Evolutionary conservation across 1,140 invertebrate species (phyloP).

Genomic region (Arion vulgaris): DNA sequence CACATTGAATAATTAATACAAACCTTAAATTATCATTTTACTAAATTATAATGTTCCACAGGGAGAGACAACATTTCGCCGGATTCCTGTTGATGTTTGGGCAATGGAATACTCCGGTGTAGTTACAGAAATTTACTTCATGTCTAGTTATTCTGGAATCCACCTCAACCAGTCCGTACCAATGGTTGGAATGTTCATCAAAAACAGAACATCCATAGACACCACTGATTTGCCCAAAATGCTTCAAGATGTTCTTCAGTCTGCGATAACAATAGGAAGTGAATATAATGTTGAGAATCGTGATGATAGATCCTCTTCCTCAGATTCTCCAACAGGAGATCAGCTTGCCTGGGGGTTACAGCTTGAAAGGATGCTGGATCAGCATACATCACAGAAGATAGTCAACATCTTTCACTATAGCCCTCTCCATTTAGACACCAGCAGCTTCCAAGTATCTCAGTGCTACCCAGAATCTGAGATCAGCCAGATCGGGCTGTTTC

Average conservation of each 20-base stretch:
- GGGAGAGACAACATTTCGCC: slow-evolving; percentile 14
- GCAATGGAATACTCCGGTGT: not conserved
- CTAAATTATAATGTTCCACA: too few species aligned
- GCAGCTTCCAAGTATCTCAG: slow-evolving; percentile 3
- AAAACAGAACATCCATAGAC: not conserved
- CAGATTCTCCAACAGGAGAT: not conserved
- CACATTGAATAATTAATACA: too few species aligned
- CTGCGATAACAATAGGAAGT: not conserved
- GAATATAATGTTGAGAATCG: not conserved
- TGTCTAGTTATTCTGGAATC: not conserved
- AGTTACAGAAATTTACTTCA: slow-evolving; percentile 10
- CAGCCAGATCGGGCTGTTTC: not conserved
- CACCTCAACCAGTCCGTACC: not conserved
- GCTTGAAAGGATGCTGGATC: slow-evolving; percentile 1
- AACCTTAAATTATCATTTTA: too few species aligned
- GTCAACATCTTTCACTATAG: slow-evolving; percentile 8
- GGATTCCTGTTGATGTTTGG: slow-evolving; percentile 18
- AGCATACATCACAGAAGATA: not conserved
- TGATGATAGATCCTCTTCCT: not conserved
- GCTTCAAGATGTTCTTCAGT: not conserved
- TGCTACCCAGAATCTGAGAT: not conserved
- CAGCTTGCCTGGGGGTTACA: slow-evolving; percentile 15
- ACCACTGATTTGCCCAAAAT: not conserved
- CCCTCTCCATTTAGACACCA: not conserved
- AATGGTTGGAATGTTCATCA: slow-evolving; percentile 20